These are phyloP conservation scores for Gnatocerus cornutus DNA, from an alignment of 2,888 invertebrate genomes.

Conservation along the genomic window DNA sequence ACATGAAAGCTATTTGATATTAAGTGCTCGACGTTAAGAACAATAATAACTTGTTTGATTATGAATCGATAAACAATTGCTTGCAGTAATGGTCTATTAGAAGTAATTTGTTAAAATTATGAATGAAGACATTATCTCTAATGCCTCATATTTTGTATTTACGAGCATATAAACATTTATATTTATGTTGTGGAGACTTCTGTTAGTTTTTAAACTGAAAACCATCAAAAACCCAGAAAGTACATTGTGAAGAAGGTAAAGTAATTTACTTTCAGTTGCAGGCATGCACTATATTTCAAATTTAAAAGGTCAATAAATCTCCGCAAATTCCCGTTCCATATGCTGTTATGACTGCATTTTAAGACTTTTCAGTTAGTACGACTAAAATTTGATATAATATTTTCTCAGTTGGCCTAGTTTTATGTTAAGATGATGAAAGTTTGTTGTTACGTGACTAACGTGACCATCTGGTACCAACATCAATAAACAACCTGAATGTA, in stretches of 20 bases:
- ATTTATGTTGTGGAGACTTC: too few relatives aligned
- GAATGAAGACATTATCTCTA: too few relatives aligned
- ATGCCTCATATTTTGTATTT: too few relatives aligned
- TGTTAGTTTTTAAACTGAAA: too few relatives aligned
- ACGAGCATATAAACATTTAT: too few relatives aligned
- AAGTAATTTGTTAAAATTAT: too few relatives aligned
- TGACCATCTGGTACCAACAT: conserved; percentile 42
- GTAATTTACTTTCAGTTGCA: neutral
- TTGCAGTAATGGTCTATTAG: too few relatives aligned
- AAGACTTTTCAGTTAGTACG: conserved; percentile 12
- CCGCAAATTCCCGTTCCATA: neutral
- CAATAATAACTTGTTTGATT: too few relatives aligned
- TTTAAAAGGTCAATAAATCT: conserved; percentile 19
- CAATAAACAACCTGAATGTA: conserved; percentile 26
- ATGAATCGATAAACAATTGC: too few relatives aligned
- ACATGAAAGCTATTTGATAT: too few relatives aligned
- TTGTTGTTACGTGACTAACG: conserved; percentile 44
- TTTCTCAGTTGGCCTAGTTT: conserved; percentile 41
- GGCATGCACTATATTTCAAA: conserved; percentile 13
- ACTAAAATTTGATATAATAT: conserved; percentile 31
- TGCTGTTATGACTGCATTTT: conserved; percentile 13
- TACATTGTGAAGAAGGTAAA: neutral
- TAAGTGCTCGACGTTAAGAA: too few relatives aligned
- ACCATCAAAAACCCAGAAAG: neutral
- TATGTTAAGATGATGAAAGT: conserved; percentile 41